A percentile compares a stretch with the other conserved stretches of the same genome.
These are phyloP conservation scores for Drosophila nebulosa DNA, from an alignment of 1,140 invertebrate genomes.

Conservation along the genomic window DNA sequence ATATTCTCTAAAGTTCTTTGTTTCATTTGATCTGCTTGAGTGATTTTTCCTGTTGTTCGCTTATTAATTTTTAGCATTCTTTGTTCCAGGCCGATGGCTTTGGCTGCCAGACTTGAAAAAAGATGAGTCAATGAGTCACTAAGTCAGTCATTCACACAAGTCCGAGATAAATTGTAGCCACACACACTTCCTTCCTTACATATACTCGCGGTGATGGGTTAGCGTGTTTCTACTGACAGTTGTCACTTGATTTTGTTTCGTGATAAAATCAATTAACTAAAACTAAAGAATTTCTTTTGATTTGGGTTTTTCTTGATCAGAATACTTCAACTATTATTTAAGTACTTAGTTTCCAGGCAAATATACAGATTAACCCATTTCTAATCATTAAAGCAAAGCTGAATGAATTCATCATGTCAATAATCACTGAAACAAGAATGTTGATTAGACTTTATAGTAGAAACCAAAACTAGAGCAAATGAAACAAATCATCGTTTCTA, in stretches of 20 bases:
- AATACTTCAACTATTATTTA: not conserved
- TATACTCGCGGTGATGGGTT: not conserved
- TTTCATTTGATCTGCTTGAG: not conserved
- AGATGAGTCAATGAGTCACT: not conserved
- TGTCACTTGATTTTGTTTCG: not conserved
- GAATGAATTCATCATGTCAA: not conserved
- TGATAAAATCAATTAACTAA: not conserved
- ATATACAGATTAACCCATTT: not conserved
- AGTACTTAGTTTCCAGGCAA: not conserved
- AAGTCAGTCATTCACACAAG: not conserved
- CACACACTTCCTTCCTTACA: not conserved
- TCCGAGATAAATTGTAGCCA: not conserved
- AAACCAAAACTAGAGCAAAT: no score
- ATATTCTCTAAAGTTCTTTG: not conserved
- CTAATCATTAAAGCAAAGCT: not conserved
- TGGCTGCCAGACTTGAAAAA: not conserved
- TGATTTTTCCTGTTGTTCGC: not conserved
- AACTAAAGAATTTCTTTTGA: not conserved
- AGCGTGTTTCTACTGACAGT: not conserved
- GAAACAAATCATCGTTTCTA: no score
- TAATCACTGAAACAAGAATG: not conserved
- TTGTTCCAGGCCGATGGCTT: not conserved
- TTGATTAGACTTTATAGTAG: not conserved
- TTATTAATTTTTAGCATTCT: not conserved
- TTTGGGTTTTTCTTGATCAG: not conserved